phyloP scores from a whole-genome alignment of 1,140 invertebrate species.

The Diachasmimorpha longicaudata region DNA sequence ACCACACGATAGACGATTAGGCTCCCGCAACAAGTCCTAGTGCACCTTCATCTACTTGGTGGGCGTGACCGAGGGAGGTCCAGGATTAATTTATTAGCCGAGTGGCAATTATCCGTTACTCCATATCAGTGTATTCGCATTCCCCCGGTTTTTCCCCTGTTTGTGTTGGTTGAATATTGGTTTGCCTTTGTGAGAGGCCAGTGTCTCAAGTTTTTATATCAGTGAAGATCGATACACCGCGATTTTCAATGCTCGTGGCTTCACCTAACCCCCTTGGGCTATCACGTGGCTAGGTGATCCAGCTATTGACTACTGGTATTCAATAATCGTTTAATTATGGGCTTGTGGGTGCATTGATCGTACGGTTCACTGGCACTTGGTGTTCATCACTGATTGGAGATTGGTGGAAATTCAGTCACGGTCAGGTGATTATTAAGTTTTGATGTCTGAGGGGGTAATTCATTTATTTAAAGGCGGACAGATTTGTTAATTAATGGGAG shows the following conservation, averaged over 20 bases:
- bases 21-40: background rate
- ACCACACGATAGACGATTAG: background rate
- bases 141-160: background rate
- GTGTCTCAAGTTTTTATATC: too few relatives aligned
- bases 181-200: too few relatives aligned
- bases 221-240: background rate
- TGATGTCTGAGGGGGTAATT: background rate
- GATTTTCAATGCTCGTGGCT: constrained; percentile 10
- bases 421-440: background rate
- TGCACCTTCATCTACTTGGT: constrained; percentile 11
- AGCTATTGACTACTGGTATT: constrained; percentile 27
- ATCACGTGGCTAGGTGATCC: constrained; percentile 1
- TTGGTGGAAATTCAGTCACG: background rate
- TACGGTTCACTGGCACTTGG: background rate
- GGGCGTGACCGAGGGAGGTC: constrained; percentile 35
- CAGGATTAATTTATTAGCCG: constrained; percentile 34
- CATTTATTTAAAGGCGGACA: background rate
- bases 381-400: background rate
- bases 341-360: constrained; percentile 28
- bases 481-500: background rate
- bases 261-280: constrained; percentile 16
- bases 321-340: constrained; percentile 34
- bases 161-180: background rate
- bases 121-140: constrained; percentile 20
- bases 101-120: constrained; percentile 36